Evolutionary conservation across 2,113 vertebrate species (phyloP).

Genomic region (Zingel zingel): DNA sequence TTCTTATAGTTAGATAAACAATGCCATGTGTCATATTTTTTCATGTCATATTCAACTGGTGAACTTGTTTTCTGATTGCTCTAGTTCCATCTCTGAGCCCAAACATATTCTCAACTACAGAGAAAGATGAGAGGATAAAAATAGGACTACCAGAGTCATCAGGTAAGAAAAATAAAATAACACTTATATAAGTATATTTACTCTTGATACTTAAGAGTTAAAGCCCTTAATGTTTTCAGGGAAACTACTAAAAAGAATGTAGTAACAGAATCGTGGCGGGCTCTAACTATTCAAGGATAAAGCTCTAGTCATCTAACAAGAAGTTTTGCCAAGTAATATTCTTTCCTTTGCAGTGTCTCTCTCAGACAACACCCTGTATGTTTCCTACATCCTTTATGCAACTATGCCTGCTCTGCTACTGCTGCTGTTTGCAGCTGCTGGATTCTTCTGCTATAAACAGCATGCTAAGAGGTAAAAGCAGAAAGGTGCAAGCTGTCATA

Average conservation of each 20-base stretch:
- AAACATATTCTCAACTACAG: constrained; percentile 74
- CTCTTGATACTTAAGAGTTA: neutral
- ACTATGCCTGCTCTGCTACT: constrained; percentile 87
- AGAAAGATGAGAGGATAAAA: constrained; percentile 74
- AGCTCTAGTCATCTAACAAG: neutral
- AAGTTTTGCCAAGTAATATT: neutral
- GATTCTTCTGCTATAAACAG: constrained; percentile 87
- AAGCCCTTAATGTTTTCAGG: neutral
- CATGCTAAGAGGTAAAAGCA: constrained; percentile 67
- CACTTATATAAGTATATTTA: no score
- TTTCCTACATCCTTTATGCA: constrained; percentile 89
- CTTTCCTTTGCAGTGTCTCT: constrained; percentile 72
- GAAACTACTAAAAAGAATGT: neutral
- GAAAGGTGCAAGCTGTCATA: neutral
- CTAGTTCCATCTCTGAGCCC: constrained; percentile 73
- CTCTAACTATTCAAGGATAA: neutral
- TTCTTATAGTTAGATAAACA: neutral
- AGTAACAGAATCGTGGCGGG: neutral
- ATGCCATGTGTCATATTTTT: neutral
- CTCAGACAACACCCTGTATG: constrained; percentile 79
- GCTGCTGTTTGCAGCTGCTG: constrained; percentile 82
- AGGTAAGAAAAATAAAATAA: constrained; percentile 74
- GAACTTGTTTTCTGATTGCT: constrained; percentile 59
- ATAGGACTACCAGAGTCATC: constrained; percentile 82
- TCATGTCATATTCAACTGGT: neutral